A percentile compares a stretch with the other conserved stretches of the same genome.
Conservation (phyloP, 2,888 invertebrate genomes). For the Lapara coniferarum region DNA sequence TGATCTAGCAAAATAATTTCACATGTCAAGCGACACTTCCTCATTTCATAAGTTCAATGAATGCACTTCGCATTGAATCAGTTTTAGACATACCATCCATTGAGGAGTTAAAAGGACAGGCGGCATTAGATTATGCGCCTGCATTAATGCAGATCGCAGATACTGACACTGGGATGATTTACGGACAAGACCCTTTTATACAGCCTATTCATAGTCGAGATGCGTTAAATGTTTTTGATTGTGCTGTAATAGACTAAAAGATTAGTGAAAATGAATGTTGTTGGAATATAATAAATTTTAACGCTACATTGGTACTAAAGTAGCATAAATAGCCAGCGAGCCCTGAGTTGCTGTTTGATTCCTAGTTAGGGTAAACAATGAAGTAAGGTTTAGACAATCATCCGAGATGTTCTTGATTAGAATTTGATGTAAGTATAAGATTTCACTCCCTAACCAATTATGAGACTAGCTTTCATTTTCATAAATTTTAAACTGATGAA, state of each 20-base stretch:
- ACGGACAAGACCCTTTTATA: slow-evolving; percentile 44
- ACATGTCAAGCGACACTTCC: slow-evolving; percentile 52
- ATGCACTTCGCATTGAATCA: slow-evolving; percentile 63
- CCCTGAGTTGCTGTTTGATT: not conserved
- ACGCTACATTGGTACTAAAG: no score
- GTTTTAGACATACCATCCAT: slow-evolving; percentile 68
- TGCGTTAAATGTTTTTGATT: slow-evolving; percentile 35
- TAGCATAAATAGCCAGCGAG: not conserved
- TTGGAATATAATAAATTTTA: no score
- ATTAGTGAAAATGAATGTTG: no score
- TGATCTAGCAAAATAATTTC: slow-evolving; percentile 39
- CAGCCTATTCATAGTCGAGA: slow-evolving; percentile 20
- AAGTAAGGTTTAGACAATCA: no score
- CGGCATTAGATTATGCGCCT: slow-evolving; percentile 52
- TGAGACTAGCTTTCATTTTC: no score
- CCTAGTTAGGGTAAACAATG: not conserved
- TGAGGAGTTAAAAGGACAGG: slow-evolving; percentile 59
- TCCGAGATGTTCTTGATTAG: no score
- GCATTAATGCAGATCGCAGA: slow-evolving; percentile 47
- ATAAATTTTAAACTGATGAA: no score
- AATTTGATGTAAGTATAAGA: no score
- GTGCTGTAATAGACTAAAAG: slow-evolving; percentile 23
- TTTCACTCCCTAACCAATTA: no score
- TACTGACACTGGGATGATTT: slow-evolving; percentile 53
- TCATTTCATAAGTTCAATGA: slow-evolving; percentile 56